Percentiles rank a stretch among this genome's conserved stretches.
Evolutionary conservation across 1,140 invertebrate genomes (phyloP).

Genomic region (Berghia stephanieae): DNA sequence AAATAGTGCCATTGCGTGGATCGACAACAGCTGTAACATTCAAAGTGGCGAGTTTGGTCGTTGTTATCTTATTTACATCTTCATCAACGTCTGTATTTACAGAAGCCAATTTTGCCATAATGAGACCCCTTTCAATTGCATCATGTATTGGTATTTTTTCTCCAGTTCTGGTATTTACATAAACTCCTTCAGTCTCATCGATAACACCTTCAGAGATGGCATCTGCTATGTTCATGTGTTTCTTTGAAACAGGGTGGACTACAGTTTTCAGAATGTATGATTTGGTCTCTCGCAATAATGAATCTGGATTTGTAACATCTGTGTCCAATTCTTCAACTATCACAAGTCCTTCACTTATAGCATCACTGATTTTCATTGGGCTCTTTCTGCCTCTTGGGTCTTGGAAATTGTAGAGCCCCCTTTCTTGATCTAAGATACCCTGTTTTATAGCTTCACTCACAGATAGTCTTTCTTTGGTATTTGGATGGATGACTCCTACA

Average conservation of each 20-base stretch:
- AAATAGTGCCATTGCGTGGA: conserved; percentile 79
- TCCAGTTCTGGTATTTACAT: conserved; percentile 81
- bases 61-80: conserved; percentile 69
- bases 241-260: conserved; percentile 71
- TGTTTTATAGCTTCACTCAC: conserved; percentile 85
- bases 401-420: conserved; percentile 70
- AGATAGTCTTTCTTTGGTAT: conserved; percentile 79
- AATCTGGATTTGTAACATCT: conserved; percentile 34
- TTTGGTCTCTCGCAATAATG: conserved; percentile 59
- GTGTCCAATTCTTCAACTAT: conserved; percentile 53
- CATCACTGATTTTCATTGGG: conserved; percentile 81
- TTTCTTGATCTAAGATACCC: conserved; percentile 84
- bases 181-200: conserved; percentile 81
- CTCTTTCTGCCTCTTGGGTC: conserved; percentile 45
- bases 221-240: conserved; percentile 78
- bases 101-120: conserved; percentile 77
- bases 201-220: conserved; percentile 83
- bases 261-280: conserved; percentile 72
- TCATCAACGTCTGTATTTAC: conserved; percentile 54
- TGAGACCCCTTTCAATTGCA: conserved; percentile 74
- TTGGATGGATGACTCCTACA: conserved; percentile 81
- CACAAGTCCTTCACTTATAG: conserved; percentile 72
- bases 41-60: conserved; percentile 81
- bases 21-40: conserved; percentile 85
- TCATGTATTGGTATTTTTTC: conserved; percentile 82